Conservation (phyloP, 1,140 invertebrate genomes). For the Drosophila eugracilis region DNA sequence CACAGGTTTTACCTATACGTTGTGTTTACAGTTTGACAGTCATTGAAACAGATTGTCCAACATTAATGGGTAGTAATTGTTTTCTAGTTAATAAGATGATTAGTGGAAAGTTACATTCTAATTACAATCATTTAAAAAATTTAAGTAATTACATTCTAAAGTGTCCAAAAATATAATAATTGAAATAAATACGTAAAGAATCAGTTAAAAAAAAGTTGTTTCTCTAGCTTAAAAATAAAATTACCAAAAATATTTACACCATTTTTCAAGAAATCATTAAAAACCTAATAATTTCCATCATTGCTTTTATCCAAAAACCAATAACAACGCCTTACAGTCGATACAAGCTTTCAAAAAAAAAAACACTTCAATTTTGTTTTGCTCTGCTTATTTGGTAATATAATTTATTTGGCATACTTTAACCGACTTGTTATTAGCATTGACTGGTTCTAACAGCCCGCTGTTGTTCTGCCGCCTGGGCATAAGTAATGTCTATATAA, state of each 20-base stretch:
- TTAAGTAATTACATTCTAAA: too few relatives aligned
- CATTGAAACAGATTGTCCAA: not conserved
- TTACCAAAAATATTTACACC: too few relatives aligned
- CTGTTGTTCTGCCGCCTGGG: slow-evolving; percentile 43
- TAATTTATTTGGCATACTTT: slow-evolving; percentile 35
- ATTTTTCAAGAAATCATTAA: too few relatives aligned
- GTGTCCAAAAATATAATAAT: too few relatives aligned
- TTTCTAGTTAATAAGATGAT: too few relatives aligned
- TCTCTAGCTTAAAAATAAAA: too few relatives aligned
- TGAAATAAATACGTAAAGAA: too few relatives aligned
- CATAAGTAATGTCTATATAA: slow-evolving; percentile 44
- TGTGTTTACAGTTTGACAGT: slow-evolving; percentile 2
- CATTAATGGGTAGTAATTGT: not conserved
- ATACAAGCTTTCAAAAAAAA: not conserved
- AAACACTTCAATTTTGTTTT: slow-evolving; percentile 3
- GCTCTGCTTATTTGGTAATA: slow-evolving; percentile 22
- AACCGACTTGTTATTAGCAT: slow-evolving; percentile 46
- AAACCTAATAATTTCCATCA: not conserved
- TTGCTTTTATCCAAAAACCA: not conserved
- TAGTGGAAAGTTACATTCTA: too few relatives aligned
- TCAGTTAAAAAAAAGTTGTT: too few relatives aligned
- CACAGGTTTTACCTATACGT: slow-evolving; percentile 4
- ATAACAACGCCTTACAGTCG: not conserved
- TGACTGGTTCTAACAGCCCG: slow-evolving; percentile 27
- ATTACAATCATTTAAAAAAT: too few relatives aligned